Evolutionary conservation across 2,113 vertebrate species (phyloP).

Genomic region (Psittacula cyanocephala): DNA sequence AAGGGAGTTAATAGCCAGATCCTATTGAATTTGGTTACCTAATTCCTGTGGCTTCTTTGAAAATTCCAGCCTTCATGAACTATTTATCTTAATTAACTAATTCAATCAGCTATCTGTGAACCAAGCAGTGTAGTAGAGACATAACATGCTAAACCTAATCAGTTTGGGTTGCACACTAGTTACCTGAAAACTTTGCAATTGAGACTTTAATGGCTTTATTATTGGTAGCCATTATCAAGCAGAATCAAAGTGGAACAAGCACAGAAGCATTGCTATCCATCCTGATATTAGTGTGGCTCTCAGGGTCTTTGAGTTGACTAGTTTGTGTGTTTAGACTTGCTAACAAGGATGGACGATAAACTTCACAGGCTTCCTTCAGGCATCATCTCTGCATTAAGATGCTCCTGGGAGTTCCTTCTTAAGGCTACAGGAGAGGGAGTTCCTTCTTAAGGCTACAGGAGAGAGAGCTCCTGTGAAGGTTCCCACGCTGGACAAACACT

Average conservation of each 20-base stretch:
- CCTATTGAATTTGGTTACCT: constrained; percentile 54
- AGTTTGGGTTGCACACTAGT: neutral
- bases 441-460: neutral
- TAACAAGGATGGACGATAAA: neutral
- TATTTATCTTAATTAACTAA: constrained; percentile 49
- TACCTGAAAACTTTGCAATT: neutral
- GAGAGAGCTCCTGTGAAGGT: neutral
- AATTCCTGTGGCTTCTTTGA: constrained; percentile 61
- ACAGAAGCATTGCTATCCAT: neutral
- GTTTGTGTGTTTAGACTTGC: neutral
- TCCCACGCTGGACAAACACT: neutral
- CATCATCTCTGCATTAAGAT: neutral
- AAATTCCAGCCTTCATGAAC: constrained; percentile 39
- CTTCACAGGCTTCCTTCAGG: constrained; percentile 1
- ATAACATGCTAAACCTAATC: neutral
- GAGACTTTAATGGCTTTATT: neutral
- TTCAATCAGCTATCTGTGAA: constrained; percentile 37
- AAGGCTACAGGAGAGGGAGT: neutral
- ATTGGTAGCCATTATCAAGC: neutral
- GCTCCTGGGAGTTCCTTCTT: neutral
- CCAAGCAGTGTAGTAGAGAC: neutral
- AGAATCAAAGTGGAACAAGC: neutral
- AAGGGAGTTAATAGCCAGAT: constrained; percentile 13
- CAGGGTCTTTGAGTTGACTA: neutral
- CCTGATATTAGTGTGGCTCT: neutral